Evolutionary conservation across 2,888 invertebrate genomes (phyloP), one percentile per base, ranked within the genome.

Genomic region (Caenorhabditis uteleia): DNA sequence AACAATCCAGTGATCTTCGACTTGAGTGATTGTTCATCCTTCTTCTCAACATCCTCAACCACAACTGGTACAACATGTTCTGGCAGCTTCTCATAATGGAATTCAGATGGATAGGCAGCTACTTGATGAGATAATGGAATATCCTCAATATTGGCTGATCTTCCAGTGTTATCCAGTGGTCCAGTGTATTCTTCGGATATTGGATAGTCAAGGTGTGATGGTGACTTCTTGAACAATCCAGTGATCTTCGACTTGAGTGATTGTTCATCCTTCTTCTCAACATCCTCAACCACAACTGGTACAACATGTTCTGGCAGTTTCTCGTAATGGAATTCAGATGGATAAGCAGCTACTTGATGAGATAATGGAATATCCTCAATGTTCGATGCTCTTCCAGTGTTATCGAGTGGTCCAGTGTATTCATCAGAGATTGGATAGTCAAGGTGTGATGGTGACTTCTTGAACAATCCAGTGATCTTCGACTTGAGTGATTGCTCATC

Each of bases 201-300:
- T 2, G 67, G 67, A 42, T 67, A 67, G 44, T 67, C 67, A n/a
- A 36, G 47, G 39, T 66, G 67, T 18, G 67, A 46, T 8, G 55
- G 42, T 7, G 66, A 33, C 34, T 45, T 58, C 38, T 68, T 67
- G 58, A 67, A 67, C 16, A 67, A 29, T 12, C 67, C 57, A 27
- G 66, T 34, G 21, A 68, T 25, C 44, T 64, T 61, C 6, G 29
- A 29, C 12, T 29, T 29, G 7, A 29, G 12, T 6, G 7, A 8
- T 29, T 6, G 29, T 29, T 29, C 29, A 29, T 29, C 29, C 12
- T 12, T 29, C 29, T 29, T 29, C 12, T 29, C 29, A 8, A 8
- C 29, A 8, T 29, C 29, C 12, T 29, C n/a, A n/a, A n/a, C 7
- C 12, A 8, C 7, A 29, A 29, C 12, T 12, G 29, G 12, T 8